Base-by-base conservation (phyloP, 2,888 invertebrate species). In the Dromius quadrimaculatus region DNA sequence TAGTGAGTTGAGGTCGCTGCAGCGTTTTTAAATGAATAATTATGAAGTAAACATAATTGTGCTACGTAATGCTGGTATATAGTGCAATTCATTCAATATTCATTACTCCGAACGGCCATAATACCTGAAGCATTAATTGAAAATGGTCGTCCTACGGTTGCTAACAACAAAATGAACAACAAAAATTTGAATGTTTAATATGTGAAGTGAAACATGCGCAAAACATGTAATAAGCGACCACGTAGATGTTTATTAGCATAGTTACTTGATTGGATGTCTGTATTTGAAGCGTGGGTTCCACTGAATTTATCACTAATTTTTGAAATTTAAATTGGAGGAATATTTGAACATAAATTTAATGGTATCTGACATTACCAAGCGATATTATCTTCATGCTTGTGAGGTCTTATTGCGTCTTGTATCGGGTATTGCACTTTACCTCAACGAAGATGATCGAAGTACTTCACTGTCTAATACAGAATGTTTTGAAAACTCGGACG, bases 61-160 rank as follows among this genome's bases (percentile, higher is more conserved):
- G 59, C 68, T 20, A 38, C 34, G 68, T 68, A 68, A 68, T 64
- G 50, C 34, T 47, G 47, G 64, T 64, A 64, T 64, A 64, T 68
- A 68, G 68, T 68, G 68, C 68, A 59, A 68, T 68, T 68, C 68
- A 68, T 36, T 68, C 68, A 68, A 68, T 68, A 68, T 68, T 68
- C 68, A 68, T 68, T 68, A 68, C 57, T 22, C 23, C 36, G 23
- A 66, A 32, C 50, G 57, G 66, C 41, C 43, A 66, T 66, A 28
- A 66, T 66, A 57, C 54, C 28, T 32, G 57, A 68, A 43, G 68
- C 68, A 68, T 68, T 64, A 64, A 64, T 64, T 64, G 64, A 64
- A 64, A 64, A 64, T 64, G 47, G 47, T 47, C 64, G 50, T 63
- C 63, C 63, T 63, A 63, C 63, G 50, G 47, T 64, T 64, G 64